A percentile compares a stretch with the other conserved stretches of the same genome.
Conservation (phyloP, 2,113 vertebrate species). For the Todiramphus saurophagus region DNA sequence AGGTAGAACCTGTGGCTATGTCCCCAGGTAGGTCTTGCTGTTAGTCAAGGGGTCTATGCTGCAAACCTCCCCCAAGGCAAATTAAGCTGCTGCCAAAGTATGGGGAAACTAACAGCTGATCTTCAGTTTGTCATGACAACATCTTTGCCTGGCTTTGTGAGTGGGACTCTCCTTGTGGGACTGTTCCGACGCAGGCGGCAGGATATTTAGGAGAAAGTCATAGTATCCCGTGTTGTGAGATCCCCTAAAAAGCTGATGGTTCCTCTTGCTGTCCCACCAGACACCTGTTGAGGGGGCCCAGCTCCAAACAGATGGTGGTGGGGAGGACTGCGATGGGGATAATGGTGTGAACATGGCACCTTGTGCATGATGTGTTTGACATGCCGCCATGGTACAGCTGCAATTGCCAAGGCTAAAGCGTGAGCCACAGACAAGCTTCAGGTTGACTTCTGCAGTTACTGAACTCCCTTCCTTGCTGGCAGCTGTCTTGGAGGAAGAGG, state of each 20-base stretch:
- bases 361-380: not conserved
- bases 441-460: not conserved
- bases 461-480: not conserved
- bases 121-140: not conserved
- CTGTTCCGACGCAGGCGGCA: not conserved
- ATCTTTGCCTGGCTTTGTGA: not conserved
- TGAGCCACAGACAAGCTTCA: not conserved
- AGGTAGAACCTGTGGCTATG: not conserved
- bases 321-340: not conserved
- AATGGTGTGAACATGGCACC: not conserved
- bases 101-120: not conserved
- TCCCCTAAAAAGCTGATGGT: not conserved
- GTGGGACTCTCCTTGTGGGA: not conserved
- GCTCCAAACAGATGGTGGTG: conserved; percentile 13
- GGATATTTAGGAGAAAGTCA: not conserved
- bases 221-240: not conserved
- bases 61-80: not conserved
- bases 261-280: not conserved
- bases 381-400: not conserved
- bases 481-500: not conserved
- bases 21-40: not conserved
- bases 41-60: not conserved
- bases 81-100: not conserved
- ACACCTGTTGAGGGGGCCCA: not conserved
- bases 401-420: not conserved